Base-by-base conservation (phyloP, 2,888 invertebrate genomes). In the Volucella bombylans region DNA sequence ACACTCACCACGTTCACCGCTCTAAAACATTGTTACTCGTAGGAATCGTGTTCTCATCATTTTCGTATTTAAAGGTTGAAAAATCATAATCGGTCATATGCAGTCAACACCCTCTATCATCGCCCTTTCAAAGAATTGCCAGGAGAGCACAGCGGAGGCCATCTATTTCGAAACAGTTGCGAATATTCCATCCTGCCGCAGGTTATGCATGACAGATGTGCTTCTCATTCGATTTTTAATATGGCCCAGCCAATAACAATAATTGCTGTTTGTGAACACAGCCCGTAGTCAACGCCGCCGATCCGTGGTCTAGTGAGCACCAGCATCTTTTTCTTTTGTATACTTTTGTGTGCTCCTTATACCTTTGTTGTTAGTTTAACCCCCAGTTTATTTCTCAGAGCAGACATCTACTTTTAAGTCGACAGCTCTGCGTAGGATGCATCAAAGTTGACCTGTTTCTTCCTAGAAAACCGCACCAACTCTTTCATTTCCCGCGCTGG, bases 181-280 rank as follows among this genome's bases (percentile, higher is more conserved):
- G 80, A 87, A 87, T 85, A 86, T 82, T 80, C 71, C 68, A 39
- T 61, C 69, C 73, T 61, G 31, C 59, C 76, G 69, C 73, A 87
- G 67, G 86, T 88, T 87, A 87, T 87, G 87, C 87, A 87, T 90
- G 91, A 91, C 91, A 91, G 91, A 91, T 91, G 91, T 90, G 91
- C 90, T 91, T 90, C 91, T 90, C 90, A 91, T 91, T 91, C 91
- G 90, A 90, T 89, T 90, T 91, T 91, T 91, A 91, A 91, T 91
- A 91, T 89, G 91, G 91, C 31, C 31, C 31, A 31, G 31, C 91
- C 91, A 91, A 91, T 91, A 91, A 91, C 89, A 89, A 90, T 91
- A 91, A 91, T 91, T 91, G 91, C 90, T 91, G 81, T 72, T 77
- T 85, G 81, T 81, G 85, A 72, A 69, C 81, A 76, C 38, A 50